Base-by-base conservation (phyloP, 1,140 invertebrate genomes). In the Lepidostoma basale region DNA sequence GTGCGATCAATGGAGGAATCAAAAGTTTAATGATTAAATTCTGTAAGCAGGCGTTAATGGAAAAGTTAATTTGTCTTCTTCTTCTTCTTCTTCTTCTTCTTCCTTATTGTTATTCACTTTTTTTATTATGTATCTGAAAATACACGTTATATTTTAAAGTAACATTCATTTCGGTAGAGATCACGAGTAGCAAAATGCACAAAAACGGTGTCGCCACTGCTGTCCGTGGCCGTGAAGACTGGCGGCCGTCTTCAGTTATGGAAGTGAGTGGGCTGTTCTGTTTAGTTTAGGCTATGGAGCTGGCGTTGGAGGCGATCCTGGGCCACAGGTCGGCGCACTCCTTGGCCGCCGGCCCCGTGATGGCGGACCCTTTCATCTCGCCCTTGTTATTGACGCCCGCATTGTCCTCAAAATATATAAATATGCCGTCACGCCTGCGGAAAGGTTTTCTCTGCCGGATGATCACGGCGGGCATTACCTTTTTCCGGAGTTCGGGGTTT, bases 401-500 rank as follows among this genome's bases (percentile, higher is more conserved):
- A 86, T 99, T 99, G 81, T 99, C 98, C 83, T 99, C 98, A 84
- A 99, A 99, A 79, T 98, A 99, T 84, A 99, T 96, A 82, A 99
- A 98, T 23, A 95, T 90, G 18, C 98, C 98, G 81, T 99, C 96
- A 89, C 98, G 98, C 91, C 98, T 96, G 68, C 97, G 87, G 83
- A 97, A 98, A 3, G 96, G 93, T 85, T 99, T 99, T 65, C 98
- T 88, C 81, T 99, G 98, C 77, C 98, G 87, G 75, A 99, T 96
- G 2, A 99, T 96, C 63, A 99, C 98, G 75, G 97, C 98, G 71
- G 97, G 98, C 93, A 99, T 97, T 72, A 96, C 95, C 87, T 99
- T 99, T 89, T 99, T 99, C 75, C 97, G 90, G 68, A 99, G 89
- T 88, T 99, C 97, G 75, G 97, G 97, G 84, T 99, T 99, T 83